phyloP scores from a whole-genome alignment of 2,113 vertebrate species.

The Pluvianellus socialis region DNA sequence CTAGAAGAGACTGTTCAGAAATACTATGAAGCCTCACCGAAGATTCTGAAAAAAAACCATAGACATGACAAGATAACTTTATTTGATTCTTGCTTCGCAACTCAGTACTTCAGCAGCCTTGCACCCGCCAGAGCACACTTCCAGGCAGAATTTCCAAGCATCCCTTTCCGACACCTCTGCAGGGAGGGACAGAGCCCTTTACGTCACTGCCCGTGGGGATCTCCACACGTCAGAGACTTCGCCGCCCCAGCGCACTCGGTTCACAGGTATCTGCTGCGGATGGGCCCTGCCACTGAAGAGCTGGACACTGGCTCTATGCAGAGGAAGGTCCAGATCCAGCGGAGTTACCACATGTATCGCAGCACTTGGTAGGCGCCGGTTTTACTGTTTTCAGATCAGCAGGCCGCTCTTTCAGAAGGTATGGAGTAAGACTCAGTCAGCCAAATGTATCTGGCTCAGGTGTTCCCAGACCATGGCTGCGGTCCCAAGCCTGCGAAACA shows the following conservation, averaged over 20 bases:
- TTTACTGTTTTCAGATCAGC: not conserved
- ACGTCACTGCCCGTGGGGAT: too few relatives aligned
- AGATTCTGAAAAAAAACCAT: not conserved
- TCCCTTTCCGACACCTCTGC: rapidly evolving
- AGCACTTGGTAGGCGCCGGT: not conserved
- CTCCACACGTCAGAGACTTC: rapidly evolving
- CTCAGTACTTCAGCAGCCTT: not conserved
- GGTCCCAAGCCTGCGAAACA: not conserved
- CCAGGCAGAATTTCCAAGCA: not conserved
- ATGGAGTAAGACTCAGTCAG: not conserved
- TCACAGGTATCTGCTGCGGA: rapidly evolving
- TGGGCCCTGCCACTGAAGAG: not conserved
- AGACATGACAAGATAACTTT: not conserved
- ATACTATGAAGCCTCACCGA: not conserved
- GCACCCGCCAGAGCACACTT: not conserved
- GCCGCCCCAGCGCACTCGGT: rapidly evolving
- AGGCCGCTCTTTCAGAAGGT: not conserved
- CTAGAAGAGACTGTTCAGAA: not conserved
- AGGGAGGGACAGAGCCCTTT: not conserved
- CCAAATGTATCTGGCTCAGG: slow-evolving; percentile 3
- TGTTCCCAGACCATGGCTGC: not conserved
- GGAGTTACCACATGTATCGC: not conserved
- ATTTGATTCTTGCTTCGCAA: not conserved
- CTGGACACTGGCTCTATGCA: not conserved
- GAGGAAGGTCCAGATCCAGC: not conserved